These are phyloP conservation scores for Nymphalis polychloros DNA, from an alignment of 2,888 invertebrate genomes.

Conservation along the genomic window DNA sequence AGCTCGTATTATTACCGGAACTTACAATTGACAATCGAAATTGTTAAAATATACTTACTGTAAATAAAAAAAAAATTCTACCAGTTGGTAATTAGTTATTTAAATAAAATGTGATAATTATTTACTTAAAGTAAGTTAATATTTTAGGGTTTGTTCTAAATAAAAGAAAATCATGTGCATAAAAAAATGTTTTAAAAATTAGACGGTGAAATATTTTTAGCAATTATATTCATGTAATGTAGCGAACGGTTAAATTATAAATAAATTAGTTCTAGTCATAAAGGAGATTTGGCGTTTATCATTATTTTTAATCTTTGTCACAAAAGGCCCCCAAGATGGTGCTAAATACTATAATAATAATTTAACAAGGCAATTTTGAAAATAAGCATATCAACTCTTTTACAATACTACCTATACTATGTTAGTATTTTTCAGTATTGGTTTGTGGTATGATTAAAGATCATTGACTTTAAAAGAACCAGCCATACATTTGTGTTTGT, in stretches of 20 bases:
- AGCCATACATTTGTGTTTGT: no score
- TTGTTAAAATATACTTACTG: not conserved
- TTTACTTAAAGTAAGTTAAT: not conserved
- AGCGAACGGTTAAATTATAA: no score
- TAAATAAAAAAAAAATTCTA: not conserved
- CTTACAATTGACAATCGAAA: no score
- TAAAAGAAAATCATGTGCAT: not conserved
- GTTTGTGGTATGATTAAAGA: no score
- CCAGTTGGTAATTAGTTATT: not conserved
- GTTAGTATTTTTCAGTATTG: no score
- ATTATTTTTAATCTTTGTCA: not conserved
- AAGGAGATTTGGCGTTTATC: not conserved
- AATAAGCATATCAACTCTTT: no score
- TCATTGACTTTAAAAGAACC: no score
- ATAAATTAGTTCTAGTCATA: slow-evolving; percentile 2
- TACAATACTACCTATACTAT: no score
- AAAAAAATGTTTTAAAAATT: not conserved
- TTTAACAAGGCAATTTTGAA: not conserved
- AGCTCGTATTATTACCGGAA: no score
- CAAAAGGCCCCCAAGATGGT: not conserved
- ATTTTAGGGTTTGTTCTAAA: slow-evolving; percentile 4
- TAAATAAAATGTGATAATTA: slow-evolving; percentile 6
- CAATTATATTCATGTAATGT: no score
- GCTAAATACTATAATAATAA: not conserved
- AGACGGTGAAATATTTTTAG: no score